Percentiles rank a stretch among this genome's conserved stretches.
Evolutionary conservation across 2,888 invertebrate species (phyloP).

Genomic region (Netelia virgata): DNA sequence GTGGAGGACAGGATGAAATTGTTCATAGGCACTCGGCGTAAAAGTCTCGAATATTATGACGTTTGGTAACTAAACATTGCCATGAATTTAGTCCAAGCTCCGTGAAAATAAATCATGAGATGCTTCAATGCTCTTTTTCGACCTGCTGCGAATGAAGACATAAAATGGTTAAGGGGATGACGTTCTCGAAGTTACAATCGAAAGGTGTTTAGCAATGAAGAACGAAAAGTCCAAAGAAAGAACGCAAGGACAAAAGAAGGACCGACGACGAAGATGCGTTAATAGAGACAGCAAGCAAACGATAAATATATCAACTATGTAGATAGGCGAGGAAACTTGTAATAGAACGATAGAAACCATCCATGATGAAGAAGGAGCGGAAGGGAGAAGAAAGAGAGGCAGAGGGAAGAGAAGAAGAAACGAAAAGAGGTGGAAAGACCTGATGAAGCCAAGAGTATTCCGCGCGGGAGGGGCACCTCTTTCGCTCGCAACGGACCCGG

Average conservation of each 20-base stretch:
- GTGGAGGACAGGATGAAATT: background rate
- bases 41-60: background rate
- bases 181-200: slow-evolving; percentile 73
- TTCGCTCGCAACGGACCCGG: slow-evolving; percentile 36
- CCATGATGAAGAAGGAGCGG: slow-evolving; percentile 2
- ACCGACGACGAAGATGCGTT: slow-evolving; percentile 11
- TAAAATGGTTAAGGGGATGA: slow-evolving; percentile 79
- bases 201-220: background rate
- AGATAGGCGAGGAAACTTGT: slow-evolving; percentile 25
- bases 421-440: slow-evolving; percentile 38
- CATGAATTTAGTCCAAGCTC: background rate
- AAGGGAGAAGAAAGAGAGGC: slow-evolving; percentile 54
- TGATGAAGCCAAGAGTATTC: slow-evolving; percentile 13
- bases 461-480: slow-evolving; percentile 20
- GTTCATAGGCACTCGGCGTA: no score
- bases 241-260: slow-evolving; percentile 27
- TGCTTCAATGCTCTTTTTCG: slow-evolving; percentile 75
- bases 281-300: background rate
- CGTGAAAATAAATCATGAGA: background rate
- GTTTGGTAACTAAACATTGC: background rate
- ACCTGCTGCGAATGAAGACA: slow-evolving; percentile 78
- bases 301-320: background rate
- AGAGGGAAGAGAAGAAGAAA: slow-evolving; percentile 39
- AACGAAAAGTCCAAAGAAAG: slow-evolving; percentile 32
- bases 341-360: slow-evolving; percentile 5